These are phyloP conservation scores for Hypsibius dujardini DNA, from an alignment of 1,140 invertebrate species.

Conservation along the genomic window DNA sequence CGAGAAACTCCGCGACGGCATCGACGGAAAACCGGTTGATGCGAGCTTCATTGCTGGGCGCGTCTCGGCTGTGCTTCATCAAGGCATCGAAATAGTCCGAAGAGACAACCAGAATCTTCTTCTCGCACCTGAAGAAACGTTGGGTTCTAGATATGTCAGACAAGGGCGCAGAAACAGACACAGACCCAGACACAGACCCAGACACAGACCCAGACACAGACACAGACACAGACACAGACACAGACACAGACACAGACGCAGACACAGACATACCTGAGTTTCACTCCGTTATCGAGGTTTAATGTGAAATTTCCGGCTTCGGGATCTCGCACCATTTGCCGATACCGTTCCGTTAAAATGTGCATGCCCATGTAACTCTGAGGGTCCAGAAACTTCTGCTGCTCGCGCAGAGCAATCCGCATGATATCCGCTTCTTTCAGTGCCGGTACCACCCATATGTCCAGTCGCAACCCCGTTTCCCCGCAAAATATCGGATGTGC, in stretches of 20 bases:
- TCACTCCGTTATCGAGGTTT: background rate
- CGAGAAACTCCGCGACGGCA: conserved; percentile 1
- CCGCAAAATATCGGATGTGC: background rate
- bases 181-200: too few relatives aligned
- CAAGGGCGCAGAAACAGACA: too few relatives aligned
- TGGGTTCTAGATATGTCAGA: too few relatives aligned
- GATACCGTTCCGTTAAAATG: background rate
- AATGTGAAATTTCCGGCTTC: background rate
- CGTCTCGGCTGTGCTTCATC: background rate
- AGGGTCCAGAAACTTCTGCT: background rate
- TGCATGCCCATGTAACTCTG: background rate
- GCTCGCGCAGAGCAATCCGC: background rate
- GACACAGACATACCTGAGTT: background rate
- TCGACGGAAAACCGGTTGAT: background rate
- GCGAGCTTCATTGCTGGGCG: background rate
- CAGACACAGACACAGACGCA: too few relatives aligned
- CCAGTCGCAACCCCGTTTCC: background rate
- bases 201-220: too few relatives aligned
- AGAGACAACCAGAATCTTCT: background rate
- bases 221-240: too few relatives aligned
- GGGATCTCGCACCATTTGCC: background rate
- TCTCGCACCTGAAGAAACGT: background rate
- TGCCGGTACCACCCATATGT: background rate
- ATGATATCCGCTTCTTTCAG: background rate
- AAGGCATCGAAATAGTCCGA: conserved; percentile 8